These are phyloP conservation scores for Hemithea aestivaria DNA, from an alignment of 2,888 invertebrate genomes.

Conservation along the genomic window DNA sequence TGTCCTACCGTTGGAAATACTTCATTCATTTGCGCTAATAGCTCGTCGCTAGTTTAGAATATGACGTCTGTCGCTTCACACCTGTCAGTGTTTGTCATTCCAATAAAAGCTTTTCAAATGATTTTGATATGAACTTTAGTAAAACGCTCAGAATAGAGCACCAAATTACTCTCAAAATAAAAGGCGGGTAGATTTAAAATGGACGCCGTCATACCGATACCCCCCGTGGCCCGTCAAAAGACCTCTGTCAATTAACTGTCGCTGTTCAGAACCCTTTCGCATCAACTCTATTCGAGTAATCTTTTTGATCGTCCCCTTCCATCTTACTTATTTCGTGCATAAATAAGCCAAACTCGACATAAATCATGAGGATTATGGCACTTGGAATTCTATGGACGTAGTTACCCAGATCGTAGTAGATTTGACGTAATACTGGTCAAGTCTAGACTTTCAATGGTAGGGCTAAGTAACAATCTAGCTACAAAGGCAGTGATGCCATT, in stretches of 20 bases:
- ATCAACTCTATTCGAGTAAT: constrained; percentile 15
- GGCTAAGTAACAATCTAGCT: too few relatives aligned
- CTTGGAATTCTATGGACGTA: constrained; percentile 18
- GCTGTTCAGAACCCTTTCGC: constrained; percentile 12
- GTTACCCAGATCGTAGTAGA: constrained; percentile 42
- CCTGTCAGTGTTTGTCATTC: too few relatives aligned
- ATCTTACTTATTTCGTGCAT: constrained; percentile 24
- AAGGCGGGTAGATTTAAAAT: constrained; percentile 5
- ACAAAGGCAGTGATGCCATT: too few relatives aligned
- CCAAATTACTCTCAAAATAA: not conserved
- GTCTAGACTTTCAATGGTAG: constrained; percentile 32
- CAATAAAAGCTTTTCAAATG: too few relatives aligned
- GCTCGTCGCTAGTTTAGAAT: too few relatives aligned
- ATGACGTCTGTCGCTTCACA: too few relatives aligned
- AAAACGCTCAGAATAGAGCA: too few relatives aligned
- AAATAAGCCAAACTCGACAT: constrained; percentile 21
- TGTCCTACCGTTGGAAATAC: too few relatives aligned
- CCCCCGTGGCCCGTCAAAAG: not conserved
- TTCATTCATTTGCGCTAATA: too few relatives aligned
- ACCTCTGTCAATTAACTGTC: constrained; percentile 16
- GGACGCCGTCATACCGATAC: constrained; percentile 1
- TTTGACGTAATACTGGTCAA: constrained; percentile 38
- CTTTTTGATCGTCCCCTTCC: constrained; percentile 21
- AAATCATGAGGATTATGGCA: constrained; percentile 23
- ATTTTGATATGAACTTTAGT: too few relatives aligned